These are phyloP conservation scores for Oncorhynchus nerka DNA, from an alignment of 2,113 vertebrate species.

Conservation along the genomic window DNA sequence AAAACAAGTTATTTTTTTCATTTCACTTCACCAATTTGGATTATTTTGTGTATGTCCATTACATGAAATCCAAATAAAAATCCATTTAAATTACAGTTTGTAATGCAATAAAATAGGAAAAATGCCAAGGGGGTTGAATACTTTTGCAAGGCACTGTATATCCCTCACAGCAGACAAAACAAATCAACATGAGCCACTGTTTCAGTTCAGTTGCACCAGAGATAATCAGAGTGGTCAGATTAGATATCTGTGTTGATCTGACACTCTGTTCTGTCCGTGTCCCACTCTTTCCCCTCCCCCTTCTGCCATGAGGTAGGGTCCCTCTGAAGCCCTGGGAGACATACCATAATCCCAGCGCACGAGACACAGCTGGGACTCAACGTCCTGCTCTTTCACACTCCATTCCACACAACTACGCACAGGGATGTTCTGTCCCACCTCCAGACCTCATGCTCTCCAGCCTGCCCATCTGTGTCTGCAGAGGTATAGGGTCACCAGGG, in stretches of 20 bases:
- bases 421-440: conserved; percentile 49
- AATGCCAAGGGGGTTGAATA: too few relatives aligned
- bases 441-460: conserved; percentile 34
- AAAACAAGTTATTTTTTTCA: too few relatives aligned
- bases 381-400: conserved; percentile 57
- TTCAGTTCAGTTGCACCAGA: conserved; percentile 37
- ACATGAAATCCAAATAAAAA: too few relatives aligned
- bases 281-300: conserved; percentile 1
- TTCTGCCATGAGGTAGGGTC: conserved; percentile 31
- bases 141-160: too few relatives aligned
- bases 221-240: conserved; percentile 33
- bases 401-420: conserved; percentile 60
- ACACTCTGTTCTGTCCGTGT: conserved; percentile 39
- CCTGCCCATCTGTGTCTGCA: conserved; percentile 25
- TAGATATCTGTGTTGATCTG: conserved; percentile 39
- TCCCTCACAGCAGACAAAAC: background rate
- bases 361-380: conserved; percentile 67
- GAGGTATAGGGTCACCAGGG: conserved; percentile 50
- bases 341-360: conserved; percentile 51
- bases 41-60: too few relatives aligned
- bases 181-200: conserved; percentile 9
- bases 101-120: too few relatives aligned
- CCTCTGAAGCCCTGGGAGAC: conserved; percentile 42
- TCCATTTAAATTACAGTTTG: too few relatives aligned
- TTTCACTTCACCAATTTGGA: too few relatives aligned